Conservation (phyloP, 2,113 vertebrate species). For the Silurus meridionalis region DNA sequence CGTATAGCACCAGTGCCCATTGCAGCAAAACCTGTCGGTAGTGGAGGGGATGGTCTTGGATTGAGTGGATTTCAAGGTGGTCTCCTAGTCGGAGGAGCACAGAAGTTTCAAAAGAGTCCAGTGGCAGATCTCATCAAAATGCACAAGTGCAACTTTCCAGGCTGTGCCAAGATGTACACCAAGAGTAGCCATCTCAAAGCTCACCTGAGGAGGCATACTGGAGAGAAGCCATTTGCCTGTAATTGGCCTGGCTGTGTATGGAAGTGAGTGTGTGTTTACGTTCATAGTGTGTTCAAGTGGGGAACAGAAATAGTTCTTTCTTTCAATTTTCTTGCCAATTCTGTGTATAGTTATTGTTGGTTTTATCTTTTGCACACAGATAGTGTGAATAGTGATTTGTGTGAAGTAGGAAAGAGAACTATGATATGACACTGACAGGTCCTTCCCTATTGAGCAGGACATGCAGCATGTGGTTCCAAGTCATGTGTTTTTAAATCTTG, state of each 20-base stretch:
- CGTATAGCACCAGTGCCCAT: constrained; percentile 93
- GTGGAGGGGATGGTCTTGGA: constrained; percentile 61
- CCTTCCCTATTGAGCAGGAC: constrained; percentile 31
- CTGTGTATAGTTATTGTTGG: neutral
- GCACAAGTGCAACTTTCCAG: constrained; percentile 93
- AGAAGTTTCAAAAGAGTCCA: constrained; percentile 89
- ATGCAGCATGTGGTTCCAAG: constrained; percentile 35
- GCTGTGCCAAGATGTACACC: constrained; percentile 96
- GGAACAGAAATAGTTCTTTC: neutral
- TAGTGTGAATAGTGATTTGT: neutral
- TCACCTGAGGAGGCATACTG: constrained; percentile 90
- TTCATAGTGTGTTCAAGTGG: neutral
- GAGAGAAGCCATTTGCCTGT: constrained; percentile 94
- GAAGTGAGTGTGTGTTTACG: constrained; percentile 78
- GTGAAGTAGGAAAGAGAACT: constrained; percentile 3
- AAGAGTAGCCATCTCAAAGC: constrained; percentile 98
- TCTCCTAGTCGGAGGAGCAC: constrained; percentile 76
- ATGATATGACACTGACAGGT: constrained; percentile 9
- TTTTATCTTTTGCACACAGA: neutral
- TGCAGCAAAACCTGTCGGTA: constrained; percentile 84
- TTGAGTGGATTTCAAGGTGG: constrained; percentile 66
- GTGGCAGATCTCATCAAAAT: constrained; percentile 93
- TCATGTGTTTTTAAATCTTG: constrained; percentile 27
- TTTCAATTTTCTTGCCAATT: neutral
- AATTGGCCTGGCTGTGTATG: constrained; percentile 93